phyloP scores from a whole-genome alignment of 2,113 vertebrate genomes.

The Calidris pygmaea region DNA sequence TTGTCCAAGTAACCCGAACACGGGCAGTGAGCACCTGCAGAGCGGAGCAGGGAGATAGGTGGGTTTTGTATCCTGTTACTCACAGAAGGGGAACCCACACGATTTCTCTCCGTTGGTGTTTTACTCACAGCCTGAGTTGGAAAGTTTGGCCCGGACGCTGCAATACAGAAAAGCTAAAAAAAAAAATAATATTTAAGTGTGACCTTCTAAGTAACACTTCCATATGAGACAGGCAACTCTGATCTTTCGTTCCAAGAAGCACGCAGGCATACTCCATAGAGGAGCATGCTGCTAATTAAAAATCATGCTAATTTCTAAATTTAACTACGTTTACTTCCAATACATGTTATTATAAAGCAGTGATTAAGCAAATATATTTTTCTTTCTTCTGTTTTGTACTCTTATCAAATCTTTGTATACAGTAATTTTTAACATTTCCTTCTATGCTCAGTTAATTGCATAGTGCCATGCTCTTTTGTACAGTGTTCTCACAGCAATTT shows the following conservation, averaged over 20 bases:
- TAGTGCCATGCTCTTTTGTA: not conserved
- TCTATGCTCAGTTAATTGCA: not conserved
- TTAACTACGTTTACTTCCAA: not conserved
- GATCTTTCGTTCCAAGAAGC: not conserved
- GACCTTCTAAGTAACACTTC: not conserved
- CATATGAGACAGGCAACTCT: not conserved
- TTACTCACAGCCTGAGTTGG: not conserved
- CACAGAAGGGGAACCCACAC: rapidly evolving
- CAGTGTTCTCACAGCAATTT: not conserved
- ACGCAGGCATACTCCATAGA: not conserved
- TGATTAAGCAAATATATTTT: not conserved
- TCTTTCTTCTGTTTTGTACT: not conserved
- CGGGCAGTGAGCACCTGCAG: not conserved
- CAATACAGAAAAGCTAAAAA: not conserved
- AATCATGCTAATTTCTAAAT: not conserved
- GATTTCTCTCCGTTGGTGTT: rapidly evolving
- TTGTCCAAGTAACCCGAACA: not conserved
- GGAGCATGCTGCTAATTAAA: not conserved
- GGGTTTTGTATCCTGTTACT: not conserved
- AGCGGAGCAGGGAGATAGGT: rapidly evolving
- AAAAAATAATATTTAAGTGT: not conserved
- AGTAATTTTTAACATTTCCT: not conserved
- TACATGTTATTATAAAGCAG: not conserved
- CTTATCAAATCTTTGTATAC: not conserved
- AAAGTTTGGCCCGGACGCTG: not conserved